Evolutionary conservation across 2,113 vertebrate genomes (phyloP).

Genomic region (Silurus meridionalis): DNA sequence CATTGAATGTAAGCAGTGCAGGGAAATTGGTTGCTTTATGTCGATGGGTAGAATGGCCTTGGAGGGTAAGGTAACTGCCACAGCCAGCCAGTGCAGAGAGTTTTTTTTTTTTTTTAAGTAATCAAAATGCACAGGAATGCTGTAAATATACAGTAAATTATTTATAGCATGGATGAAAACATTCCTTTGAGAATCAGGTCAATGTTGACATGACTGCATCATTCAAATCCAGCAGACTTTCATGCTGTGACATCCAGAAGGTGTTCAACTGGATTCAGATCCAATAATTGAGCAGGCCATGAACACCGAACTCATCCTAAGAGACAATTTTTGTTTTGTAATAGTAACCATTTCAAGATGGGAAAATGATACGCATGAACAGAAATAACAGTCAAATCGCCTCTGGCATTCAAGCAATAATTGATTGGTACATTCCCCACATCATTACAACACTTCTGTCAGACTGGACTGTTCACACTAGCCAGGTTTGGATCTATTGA

Average conservation of each 20-base stretch:
- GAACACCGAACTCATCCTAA: background rate
- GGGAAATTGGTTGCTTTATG: slow-evolving; percentile 32
- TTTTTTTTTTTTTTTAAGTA: background rate
- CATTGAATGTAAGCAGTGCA: slow-evolving; percentile 18
- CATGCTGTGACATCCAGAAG: background rate
- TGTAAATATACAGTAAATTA: background rate
- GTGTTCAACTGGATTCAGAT: background rate
- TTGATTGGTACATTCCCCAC: background rate
- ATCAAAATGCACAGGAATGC: slow-evolving; percentile 7
- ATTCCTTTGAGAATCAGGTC: background rate
- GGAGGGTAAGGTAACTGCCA: slow-evolving; percentile 1
- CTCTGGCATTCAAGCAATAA: background rate
- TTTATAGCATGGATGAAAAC: too few relatives aligned
- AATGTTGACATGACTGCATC: background rate
- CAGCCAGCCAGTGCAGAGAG: background rate
- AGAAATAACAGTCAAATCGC: background rate
- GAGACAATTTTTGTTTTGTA: background rate
- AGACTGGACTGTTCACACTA: background rate
- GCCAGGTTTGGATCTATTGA: background rate
- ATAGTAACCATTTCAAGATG: background rate
- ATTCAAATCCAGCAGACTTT: background rate
- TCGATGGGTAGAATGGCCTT: background rate
- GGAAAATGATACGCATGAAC: background rate
- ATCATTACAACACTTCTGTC: background rate
- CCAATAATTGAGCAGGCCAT: background rate